Percentiles rank a stretch among this genome's conserved stretches.
Conservation (phyloP, 2,888 invertebrate genomes). For the Cancer borealis region DNA sequence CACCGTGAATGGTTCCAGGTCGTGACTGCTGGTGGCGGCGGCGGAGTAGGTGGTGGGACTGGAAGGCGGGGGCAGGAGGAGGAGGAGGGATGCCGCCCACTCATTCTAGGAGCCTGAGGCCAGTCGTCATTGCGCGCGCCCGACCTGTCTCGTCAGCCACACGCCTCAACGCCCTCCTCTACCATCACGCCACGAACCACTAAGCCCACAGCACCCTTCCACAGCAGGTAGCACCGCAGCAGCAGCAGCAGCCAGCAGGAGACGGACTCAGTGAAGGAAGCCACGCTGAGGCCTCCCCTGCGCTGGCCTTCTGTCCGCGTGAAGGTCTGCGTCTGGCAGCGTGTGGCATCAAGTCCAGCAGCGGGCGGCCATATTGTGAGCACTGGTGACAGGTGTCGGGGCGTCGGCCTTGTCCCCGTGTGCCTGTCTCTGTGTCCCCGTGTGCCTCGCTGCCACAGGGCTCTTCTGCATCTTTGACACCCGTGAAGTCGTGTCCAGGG, state of each 20-base stretch:
- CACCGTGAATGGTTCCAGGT: background rate
- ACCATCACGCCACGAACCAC: background rate
- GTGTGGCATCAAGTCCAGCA: background rate
- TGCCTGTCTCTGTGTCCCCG: constrained; percentile 24
- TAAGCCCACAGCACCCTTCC: background rate
- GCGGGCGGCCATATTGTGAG: constrained; percentile 35
- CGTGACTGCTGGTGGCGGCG: constrained; percentile 22
- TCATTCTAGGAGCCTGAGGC: background rate
- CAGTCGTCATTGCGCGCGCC: constrained; percentile 43
- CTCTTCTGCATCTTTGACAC: background rate
- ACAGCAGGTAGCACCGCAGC: background rate
- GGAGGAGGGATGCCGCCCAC: constrained; percentile 18
- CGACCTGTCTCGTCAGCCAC: background rate
- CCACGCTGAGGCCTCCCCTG: background rate
- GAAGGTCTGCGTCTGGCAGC: background rate
- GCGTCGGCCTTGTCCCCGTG: background rate
- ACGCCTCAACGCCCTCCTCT: constrained; percentile 6
- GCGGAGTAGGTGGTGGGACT: background rate
- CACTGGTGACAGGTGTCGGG: constrained; percentile 8
- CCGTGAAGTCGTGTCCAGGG: background rate
- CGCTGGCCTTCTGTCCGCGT: background rate
- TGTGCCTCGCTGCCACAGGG: background rate
- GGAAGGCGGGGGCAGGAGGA: background rate
- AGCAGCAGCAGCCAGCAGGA: background rate
- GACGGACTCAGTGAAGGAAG: background rate